Percentiles rank a stretch among this genome's conserved stretches.
Evolutionary conservation across 64 coral and sea anemone species (phyloP).

Genomic region (Dendronephthya gigantea): DNA sequence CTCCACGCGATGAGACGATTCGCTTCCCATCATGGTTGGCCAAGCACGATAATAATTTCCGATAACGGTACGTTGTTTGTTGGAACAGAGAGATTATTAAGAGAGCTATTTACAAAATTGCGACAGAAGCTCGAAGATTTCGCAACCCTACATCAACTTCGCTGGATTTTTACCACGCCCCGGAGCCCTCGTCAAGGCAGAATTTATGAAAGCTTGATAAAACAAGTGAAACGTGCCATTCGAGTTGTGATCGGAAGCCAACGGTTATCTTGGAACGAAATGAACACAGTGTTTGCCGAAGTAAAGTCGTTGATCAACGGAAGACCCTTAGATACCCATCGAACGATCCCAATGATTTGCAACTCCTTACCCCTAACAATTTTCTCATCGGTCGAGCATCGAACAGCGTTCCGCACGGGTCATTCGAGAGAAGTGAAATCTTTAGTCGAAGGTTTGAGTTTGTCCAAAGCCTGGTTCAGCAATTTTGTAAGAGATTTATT

Average conservation of each 20-base stretch:
- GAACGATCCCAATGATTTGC: not conserved
- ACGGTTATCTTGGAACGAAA: constrained; percentile 6
- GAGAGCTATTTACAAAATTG: constrained; percentile 12
- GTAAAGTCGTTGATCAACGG: constrained; percentile 12
- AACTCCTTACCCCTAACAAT: constrained; percentile 10
- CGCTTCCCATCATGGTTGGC: not conserved
- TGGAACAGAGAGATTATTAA: constrained; percentile 12
- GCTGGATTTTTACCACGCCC: constrained; percentile 25
- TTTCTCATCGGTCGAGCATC: constrained; percentile 28
- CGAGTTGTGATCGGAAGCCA: constrained; percentile 4
- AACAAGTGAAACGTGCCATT: constrained; percentile 24
- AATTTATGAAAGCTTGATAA: constrained; percentile 34
- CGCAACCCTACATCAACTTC: not conserved
- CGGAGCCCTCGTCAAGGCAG: constrained; percentile 35
- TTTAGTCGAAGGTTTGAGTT: no score
- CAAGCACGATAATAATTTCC: constrained; percentile 20
- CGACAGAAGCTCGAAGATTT: constrained; percentile 25
- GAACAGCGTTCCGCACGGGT: not conserved
- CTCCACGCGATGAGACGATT: constrained; percentile 19
- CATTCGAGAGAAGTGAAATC: no score
- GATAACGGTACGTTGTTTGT: constrained; percentile 32
- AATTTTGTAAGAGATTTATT: no score
- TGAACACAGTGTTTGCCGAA: constrained; percentile 11
- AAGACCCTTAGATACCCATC: constrained; percentile 27
- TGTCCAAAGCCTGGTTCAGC: no score